Conservation (phyloP, 2,888 invertebrate species). For the Pollenia angustigena region DNA sequence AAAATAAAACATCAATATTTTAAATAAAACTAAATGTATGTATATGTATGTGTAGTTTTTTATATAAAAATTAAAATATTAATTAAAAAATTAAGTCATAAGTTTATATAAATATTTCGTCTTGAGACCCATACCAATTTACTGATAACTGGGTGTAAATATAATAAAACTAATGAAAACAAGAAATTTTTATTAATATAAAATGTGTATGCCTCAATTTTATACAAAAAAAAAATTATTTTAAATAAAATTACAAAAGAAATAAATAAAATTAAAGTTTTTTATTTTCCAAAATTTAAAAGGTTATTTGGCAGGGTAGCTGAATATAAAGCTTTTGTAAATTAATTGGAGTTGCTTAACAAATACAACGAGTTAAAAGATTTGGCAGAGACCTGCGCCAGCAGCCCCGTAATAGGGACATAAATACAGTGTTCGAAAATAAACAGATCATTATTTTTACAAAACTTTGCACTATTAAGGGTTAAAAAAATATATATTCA, state of each 20-base stretch:
- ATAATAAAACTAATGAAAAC: conserved; percentile 61
- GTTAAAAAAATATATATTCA: too few relatives aligned
- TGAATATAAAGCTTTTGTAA: too few relatives aligned
- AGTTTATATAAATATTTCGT: conserved; percentile 31
- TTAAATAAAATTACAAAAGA: conserved; percentile 73
- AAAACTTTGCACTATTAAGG: too few relatives aligned
- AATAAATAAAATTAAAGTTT: not conserved
- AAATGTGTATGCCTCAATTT: conserved; percentile 67
- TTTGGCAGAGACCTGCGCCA: too few relatives aligned
- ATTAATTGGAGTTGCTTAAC: not conserved
- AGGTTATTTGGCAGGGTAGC: not conserved
- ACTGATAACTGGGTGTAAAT: conserved; percentile 77
- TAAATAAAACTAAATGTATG: conserved; percentile 67
- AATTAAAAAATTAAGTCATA: conserved; percentile 48
- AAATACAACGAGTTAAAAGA: too few relatives aligned
- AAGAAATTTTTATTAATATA: conserved; percentile 34
- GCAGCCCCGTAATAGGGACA: too few relatives aligned
- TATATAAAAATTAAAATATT: conserved; percentile 42
- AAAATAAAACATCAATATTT: conserved; percentile 58
- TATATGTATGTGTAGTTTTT: conserved; percentile 68
- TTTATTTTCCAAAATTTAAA: not conserved
- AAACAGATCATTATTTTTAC: too few relatives aligned
- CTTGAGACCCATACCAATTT: conserved; percentile 59
- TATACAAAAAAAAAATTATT: conserved; percentile 53
- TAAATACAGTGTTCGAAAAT: too few relatives aligned